Evolutionary conservation across 2,113 vertebrate species (phyloP).

Genomic region (Vicugna pacos): DNA sequence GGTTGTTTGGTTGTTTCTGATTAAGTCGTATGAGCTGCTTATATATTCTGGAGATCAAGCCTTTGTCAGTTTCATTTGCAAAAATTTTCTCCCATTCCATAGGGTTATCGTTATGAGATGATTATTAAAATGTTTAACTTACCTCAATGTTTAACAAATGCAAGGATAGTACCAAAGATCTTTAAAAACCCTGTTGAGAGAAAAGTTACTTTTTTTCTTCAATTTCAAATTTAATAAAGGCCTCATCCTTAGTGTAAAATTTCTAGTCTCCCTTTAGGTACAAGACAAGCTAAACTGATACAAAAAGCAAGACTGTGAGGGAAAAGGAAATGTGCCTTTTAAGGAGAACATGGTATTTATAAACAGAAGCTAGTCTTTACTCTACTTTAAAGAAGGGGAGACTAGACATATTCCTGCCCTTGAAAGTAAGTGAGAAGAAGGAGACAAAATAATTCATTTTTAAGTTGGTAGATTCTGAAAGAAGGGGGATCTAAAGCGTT

Average conservation of each 20-base stretch:
- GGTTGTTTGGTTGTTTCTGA: too few species aligned
- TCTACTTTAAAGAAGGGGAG: background rate
- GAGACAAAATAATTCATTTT: background rate
- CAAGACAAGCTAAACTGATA: background rate
- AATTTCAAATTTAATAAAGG: conserved; percentile 43
- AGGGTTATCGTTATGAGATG: background rate
- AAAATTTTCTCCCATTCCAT: too few species aligned
- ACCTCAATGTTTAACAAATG: background rate
- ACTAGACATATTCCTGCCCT: background rate
- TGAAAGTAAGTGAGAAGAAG: background rate
- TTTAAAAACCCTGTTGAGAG: background rate
- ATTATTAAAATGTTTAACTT: conserved; percentile 22
- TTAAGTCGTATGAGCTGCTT: too few species aligned
- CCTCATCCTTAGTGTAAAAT: background rate
- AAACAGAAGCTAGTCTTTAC: background rate
- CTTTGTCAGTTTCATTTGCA: too few species aligned
- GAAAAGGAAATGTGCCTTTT: background rate
- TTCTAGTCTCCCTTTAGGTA: background rate
- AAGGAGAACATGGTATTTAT: background rate
- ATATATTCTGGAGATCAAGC: too few species aligned
- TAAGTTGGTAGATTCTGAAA: background rate
- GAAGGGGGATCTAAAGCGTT: background rate
- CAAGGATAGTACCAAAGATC: background rate
- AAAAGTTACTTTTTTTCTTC: background rate
- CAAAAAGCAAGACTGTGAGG: background rate